Evolutionary conservation across 2,113 vertebrate species (phyloP), one percentile per base, ranked within the genome.

Genomic region (Hylia prasina): DNA sequence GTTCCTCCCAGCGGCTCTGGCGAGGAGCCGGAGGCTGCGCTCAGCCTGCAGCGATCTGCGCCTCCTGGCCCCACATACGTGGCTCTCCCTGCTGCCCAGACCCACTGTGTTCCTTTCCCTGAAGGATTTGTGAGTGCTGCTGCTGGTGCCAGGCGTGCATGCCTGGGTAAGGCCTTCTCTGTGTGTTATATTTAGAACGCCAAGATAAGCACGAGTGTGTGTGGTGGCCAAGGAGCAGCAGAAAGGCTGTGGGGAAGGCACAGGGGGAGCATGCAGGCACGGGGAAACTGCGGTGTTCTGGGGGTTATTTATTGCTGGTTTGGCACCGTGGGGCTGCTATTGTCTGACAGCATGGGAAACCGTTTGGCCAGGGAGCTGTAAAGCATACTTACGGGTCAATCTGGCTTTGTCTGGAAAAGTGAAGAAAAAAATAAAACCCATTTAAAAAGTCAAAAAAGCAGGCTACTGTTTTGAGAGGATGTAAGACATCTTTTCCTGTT

Each of bases 111-210:
- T 37, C 56, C 48, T 70, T 82, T 70, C 65, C 78, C 82, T 1
- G 8, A 31, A 21, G 64, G 72, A 40, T 61, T n/a, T 70, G 22
- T 44, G 31, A 45, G 84, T 5, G 72, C 39, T 57, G 61, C 48
- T 60, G 84, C 78, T 42, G 42, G 42, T 15, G 8, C 57, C 87
- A 71, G 89, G 75, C 58, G 0, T 76, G 61, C 9, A 1, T 84
- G 93, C 75, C 86, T 7, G 70, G 75, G 35, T 72, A 60, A 87
- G 87, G 94, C 83, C 84, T 56, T 4, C 61, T 53, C 31, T 44
- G 71, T 8, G 20, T 35, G 72, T 93, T 97, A 97, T 96, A 97
- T 97, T 95, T 96, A 95, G 93, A 90, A 87, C 58, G 39, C 53
- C 21, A 13, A 73, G 90, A 96, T 96, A 94, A 96, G 78, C 66